A percentile compares a stretch with the other conserved stretches of the same genome.
Conservation (phyloP, 1,140 invertebrate genomes). For the Plectus sambesii region DNA sequence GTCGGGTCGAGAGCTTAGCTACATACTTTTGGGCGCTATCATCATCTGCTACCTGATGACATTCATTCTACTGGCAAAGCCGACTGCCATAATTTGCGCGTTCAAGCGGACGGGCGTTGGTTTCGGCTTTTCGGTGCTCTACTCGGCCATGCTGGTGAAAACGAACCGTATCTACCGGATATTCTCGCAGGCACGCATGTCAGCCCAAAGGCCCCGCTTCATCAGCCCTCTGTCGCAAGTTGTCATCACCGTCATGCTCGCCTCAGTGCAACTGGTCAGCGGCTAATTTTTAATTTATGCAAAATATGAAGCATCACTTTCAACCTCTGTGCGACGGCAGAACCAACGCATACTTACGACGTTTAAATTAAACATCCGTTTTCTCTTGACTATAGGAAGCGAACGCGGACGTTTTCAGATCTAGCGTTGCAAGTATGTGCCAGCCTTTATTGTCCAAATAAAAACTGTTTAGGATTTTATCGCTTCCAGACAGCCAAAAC, state of each 20-base stretch:
- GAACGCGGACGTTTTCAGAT: too few species aligned
- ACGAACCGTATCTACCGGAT: slow-evolving; percentile 65
- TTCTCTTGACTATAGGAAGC: too few species aligned
- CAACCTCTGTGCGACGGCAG: too few species aligned
- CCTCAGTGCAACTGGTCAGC: slow-evolving; percentile 56
- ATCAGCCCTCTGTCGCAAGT: slow-evolving; percentile 66
- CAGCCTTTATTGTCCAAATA: too few species aligned
- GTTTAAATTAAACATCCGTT: too few species aligned
- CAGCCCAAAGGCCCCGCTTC: slow-evolving; percentile 58
- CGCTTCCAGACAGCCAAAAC: too few species aligned
- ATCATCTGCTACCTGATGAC: slow-evolving; percentile 56
- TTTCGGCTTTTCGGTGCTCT: slow-evolving; percentile 60
- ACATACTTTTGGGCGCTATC: slow-evolving; percentile 59
- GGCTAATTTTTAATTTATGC: too few species aligned
- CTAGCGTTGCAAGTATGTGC: too few species aligned
- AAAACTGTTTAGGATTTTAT: too few species aligned
- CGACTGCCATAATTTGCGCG: slow-evolving; percentile 55
- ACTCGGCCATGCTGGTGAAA: slow-evolving; percentile 63
- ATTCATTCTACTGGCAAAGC: slow-evolving; percentile 56
- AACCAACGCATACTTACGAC: too few species aligned
- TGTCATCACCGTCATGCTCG: slow-evolving; percentile 54
- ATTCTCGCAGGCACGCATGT: slow-evolving; percentile 56
- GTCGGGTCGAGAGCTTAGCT: slow-evolving; percentile 67
- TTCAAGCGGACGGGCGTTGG: slow-evolving; percentile 58
- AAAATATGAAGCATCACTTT: too few species aligned